Evolutionary conservation across 2,888 invertebrate species (phyloP).

Genomic region (Spialia ferax): DNA sequence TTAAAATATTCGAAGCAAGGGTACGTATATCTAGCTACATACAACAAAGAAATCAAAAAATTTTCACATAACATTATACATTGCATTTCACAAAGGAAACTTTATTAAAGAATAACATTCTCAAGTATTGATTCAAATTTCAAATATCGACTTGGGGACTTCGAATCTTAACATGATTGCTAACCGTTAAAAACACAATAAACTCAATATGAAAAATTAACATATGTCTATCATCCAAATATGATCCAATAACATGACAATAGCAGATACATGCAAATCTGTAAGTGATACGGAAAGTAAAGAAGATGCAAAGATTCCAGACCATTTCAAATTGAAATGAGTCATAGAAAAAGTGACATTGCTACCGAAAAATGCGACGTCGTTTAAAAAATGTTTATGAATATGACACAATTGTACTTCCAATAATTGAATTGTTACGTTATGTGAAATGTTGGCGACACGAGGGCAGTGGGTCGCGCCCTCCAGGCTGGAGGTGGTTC

Average conservation of each 20-base stretch:
- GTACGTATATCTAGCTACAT: too few relatives aligned
- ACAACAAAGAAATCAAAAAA: slow-evolving; percentile 52
- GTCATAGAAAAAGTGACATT: slow-evolving; percentile 65
- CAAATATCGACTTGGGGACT: slow-evolving; percentile 52
- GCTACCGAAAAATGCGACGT: slow-evolving; percentile 65
- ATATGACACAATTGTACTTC: slow-evolving; percentile 50
- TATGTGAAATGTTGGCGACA: slow-evolving; percentile 50
- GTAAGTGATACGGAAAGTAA: slow-evolving; percentile 68
- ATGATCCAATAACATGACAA: slow-evolving; percentile 77
- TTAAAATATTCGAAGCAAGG: slow-evolving; percentile 71
- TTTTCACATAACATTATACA: slow-evolving; percentile 62
- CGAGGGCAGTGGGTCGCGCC: slow-evolving; percentile 82
- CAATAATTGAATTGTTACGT: slow-evolving; percentile 61
- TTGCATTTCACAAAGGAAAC: slow-evolving; percentile 73
- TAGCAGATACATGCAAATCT: slow-evolving; percentile 74
- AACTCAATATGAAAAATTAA: slow-evolving; percentile 66
- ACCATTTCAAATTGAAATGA: slow-evolving; percentile 73
- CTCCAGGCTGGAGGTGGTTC: slow-evolving; percentile 62
- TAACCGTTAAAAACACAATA: slow-evolving; percentile 63
- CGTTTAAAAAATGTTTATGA: slow-evolving; percentile 51
- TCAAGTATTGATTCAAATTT: slow-evolving; percentile 56
- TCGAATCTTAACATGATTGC: slow-evolving; percentile 55
- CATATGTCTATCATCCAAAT: slow-evolving; percentile 82
- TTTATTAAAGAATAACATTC: slow-evolving; percentile 82
- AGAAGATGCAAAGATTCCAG: slow-evolving; percentile 43